Evolutionary conservation across 2,113 vertebrate species (phyloP), one percentile per base, ranked within the genome.

Genomic region (Oenanthe melanoleuca): DNA sequence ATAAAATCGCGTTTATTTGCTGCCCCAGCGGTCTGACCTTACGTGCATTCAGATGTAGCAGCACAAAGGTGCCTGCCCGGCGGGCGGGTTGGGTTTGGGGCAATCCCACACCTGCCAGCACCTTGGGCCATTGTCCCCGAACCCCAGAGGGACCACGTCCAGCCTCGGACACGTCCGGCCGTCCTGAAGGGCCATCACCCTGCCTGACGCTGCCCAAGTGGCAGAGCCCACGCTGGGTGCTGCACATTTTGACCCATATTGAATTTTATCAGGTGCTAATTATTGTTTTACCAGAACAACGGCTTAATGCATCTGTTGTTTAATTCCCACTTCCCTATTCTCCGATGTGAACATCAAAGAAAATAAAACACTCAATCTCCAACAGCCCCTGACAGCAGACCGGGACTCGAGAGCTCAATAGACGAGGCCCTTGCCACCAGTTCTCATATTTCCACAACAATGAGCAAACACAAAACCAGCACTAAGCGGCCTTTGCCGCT

Each of bases 361-460:
- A 98, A 98, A 98, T 98, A 98, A 98, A 98, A 98, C 98, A 98
- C 98, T 98, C 98, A 98, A 98, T 98, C 98, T 98, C 98, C 97
- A 98, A 97, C 98, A 98, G 98, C 97, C 97, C 97, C 98, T 98
- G 98, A 98, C 98, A 98, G 98, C 98, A 98, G 98, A 98, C 97
- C 97, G 96, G 98, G 98, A 98, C 98, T 98, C 97, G 94, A 98
- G 98, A 97, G 98, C 98, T 98, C 98, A 98, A 98, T 98, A 98
- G 98, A 98, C 98, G 97, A 98, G 98, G 98, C 98, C 98, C 98
- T 98, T 98, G 98, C 98, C 98, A 98, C 98, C 98, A 98, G 98
- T 98, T 98, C 98, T 98, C 98, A 96, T 98, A 98, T 98, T 98
- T 98, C 98, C 98, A 98, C 98, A 98, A 98, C 98, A 98, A 98